phyloP scores from a whole-genome alignment of 2,797 vertebrate species.

The Neosalanx taihuensis region DNA sequence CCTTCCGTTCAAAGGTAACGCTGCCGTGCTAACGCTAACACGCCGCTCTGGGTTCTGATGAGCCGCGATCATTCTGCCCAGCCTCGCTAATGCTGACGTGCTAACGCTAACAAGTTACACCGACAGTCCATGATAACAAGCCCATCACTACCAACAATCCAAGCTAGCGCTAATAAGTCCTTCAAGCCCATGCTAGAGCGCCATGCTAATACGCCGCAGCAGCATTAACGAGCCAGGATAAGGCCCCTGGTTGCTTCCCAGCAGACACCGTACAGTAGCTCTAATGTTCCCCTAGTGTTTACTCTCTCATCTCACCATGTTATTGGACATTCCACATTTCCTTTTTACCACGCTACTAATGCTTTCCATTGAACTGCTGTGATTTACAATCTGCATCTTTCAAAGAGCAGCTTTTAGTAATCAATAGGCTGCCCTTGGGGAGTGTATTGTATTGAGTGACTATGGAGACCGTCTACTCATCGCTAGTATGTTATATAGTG shows the following conservation, averaged over 20 bases:
- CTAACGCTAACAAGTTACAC: too few relatives aligned
- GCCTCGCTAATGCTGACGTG: too few relatives aligned
- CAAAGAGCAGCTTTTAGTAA: constrained; percentile 5
- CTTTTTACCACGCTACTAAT: neutral
- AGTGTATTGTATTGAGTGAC: neutral
- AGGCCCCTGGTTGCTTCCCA: neutral
- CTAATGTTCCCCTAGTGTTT: constrained; percentile 16
- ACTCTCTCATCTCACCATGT: neutral
- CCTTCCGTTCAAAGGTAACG: constrained; percentile 84
- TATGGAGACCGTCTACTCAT: neutral
- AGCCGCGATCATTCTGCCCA: too few relatives aligned
- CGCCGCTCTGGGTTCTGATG: too few relatives aligned
- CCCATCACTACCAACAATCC: too few relatives aligned
- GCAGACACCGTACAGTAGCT: neutral
- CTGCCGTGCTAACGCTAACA: neutral
- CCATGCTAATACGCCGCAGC: too few relatives aligned
- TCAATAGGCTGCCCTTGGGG: constrained; percentile 12
- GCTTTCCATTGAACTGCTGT: neutral
- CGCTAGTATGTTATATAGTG: neutral
- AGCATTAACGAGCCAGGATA: too few relatives aligned
- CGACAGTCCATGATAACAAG: too few relatives aligned
- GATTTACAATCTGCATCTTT: neutral
- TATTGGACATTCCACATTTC: neutral
- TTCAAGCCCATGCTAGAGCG: too few relatives aligned
- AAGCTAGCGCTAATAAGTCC: too few relatives aligned